phyloP scores from a whole-genome alignment of 2,113 vertebrate genomes.

The Lophotis ruficrista region DNA sequence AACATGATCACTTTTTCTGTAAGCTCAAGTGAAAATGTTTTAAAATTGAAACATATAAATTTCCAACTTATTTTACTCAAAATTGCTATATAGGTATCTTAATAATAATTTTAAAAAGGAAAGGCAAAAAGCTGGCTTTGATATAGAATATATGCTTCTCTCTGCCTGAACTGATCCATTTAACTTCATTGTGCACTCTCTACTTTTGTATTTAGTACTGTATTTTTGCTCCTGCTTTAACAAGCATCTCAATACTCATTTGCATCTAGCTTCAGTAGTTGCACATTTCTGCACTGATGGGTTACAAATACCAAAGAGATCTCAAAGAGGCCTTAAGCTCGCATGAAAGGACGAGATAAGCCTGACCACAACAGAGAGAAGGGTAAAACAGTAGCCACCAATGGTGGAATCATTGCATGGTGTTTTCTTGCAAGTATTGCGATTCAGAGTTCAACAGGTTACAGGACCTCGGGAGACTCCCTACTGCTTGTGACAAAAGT shows the following conservation, averaged over 20 bases:
- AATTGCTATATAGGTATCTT: neutral
- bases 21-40: neutral
- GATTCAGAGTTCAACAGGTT: neutral
- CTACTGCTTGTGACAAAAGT: neutral
- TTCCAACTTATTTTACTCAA: neutral
- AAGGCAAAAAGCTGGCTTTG: neutral
- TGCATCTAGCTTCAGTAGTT: neutral
- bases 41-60: neutral
- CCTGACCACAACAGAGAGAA: neutral
- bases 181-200: neutral
- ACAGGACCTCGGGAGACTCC: fast-evolving
- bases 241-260: neutral
- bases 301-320: neutral
- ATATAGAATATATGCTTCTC: neutral
- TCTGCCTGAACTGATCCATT: neutral
- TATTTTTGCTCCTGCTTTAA: neutral
- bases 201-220: neutral
- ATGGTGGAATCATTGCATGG: neutral
- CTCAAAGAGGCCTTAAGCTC: neutral
- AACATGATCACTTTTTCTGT: neutral
- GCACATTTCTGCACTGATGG: neutral
- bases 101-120: neutral
- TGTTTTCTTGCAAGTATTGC: neutral
- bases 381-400: neutral
- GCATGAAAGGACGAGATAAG: neutral